Conservation (phyloP, 2,888 invertebrate genomes). For the Drosophila robusta region DNA sequence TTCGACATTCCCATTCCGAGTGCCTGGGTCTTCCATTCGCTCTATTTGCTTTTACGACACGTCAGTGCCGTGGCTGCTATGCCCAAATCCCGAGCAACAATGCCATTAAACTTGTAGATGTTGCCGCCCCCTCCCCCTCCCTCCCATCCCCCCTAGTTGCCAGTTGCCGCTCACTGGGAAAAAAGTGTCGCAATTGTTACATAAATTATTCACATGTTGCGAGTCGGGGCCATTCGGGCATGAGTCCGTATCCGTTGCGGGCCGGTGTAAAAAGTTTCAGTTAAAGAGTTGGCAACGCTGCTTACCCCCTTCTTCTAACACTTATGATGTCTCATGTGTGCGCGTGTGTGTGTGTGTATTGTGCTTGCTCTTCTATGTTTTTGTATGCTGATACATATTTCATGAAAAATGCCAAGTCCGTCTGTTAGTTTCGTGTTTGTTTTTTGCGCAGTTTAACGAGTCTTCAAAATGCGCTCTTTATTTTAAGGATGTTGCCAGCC, state of each 20-base stretch:
- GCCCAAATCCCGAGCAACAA: constrained; percentile 68
- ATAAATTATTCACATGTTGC: constrained; percentile 74
- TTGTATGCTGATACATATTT: constrained; percentile 54
- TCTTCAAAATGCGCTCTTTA: constrained; percentile 19
- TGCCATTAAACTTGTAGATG: constrained; percentile 74
- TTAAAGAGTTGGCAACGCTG: constrained; percentile 62
- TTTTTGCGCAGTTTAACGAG: constrained; percentile 16
- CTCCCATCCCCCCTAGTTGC: not conserved
- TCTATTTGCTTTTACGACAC: constrained; percentile 79
- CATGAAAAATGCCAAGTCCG: constrained; percentile 72
- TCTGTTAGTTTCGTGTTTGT: constrained; percentile 67
- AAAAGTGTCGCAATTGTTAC: constrained; percentile 79
- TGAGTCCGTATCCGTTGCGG: constrained; percentile 33
- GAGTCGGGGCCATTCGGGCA: constrained; percentile 33
- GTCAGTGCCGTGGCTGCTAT: constrained; percentile 50
- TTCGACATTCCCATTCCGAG: not conserved
- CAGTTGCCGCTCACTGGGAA: constrained; percentile 7
- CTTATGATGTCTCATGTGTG: constrained; percentile 36
- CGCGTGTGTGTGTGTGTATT: constrained; percentile 4
- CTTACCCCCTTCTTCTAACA: not conserved
- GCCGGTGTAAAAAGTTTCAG: constrained; percentile 42
- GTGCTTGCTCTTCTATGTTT: constrained; percentile 5
- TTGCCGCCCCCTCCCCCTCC: not conserved
- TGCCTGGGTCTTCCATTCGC: constrained; percentile 44
- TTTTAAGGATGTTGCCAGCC: constrained; percentile 1